phyloP scores from a whole-genome alignment of 2,797 vertebrate genomes.

The Chelon auratus region DNA sequence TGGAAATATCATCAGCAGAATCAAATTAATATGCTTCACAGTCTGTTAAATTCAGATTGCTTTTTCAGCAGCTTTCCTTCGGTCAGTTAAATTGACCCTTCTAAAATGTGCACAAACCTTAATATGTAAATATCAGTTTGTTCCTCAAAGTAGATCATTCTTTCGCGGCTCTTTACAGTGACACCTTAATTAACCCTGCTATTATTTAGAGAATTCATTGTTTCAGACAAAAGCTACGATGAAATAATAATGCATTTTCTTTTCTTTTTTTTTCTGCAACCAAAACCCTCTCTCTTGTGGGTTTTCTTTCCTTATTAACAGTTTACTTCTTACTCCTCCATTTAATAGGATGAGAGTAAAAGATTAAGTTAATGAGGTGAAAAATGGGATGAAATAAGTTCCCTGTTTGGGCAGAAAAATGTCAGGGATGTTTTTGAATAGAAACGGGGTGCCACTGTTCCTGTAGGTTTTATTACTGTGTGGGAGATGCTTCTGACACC shows the following conservation, averaged over 20 bases:
- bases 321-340: not conserved
- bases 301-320: not conserved
- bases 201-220: slow-evolving; percentile 29
- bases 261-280: not conserved
- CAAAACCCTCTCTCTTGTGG: not conserved
- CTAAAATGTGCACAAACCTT: slow-evolving; percentile 44
- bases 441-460: not conserved
- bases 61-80: slow-evolving; percentile 25
- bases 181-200: slow-evolving; percentile 57
- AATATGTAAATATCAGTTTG: slow-evolving; percentile 60
- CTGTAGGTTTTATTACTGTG: not conserved
- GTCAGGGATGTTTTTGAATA: not conserved
- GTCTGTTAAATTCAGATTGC: slow-evolving; percentile 45
- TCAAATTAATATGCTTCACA: slow-evolving; percentile 53
- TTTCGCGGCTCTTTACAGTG: slow-evolving; percentile 4
- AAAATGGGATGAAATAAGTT: slow-evolving; percentile 5
- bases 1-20: slow-evolving; percentile 52
- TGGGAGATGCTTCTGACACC: not conserved
- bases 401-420: not conserved
- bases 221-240: slow-evolving; percentile 37
- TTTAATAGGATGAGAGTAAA: slow-evolving; percentile 11
- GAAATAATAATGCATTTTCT: slow-evolving; percentile 6
- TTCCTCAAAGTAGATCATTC: slow-evolving; percentile 25
- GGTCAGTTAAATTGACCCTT: slow-evolving; percentile 49
- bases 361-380: slow-evolving; percentile 5